Conservation (phyloP, 2,888 invertebrate genomes). For the Polydrusus tereticollis region DNA sequence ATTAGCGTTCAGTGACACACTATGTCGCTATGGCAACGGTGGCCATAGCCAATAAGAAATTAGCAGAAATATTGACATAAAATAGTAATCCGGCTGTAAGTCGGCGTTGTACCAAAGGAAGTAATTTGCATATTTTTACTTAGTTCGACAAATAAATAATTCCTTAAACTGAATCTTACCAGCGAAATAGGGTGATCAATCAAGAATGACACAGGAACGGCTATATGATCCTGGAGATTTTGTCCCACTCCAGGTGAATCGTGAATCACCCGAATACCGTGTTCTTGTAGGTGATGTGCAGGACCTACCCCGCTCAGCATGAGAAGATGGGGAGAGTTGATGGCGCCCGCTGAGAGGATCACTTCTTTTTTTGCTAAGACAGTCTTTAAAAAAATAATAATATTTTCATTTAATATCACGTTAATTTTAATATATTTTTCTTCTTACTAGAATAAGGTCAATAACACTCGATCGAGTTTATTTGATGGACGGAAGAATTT, state of each 20-base stretch:
- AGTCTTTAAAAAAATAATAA: slow-evolving; percentile 56
- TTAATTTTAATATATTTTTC: neutral
- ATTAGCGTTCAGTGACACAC: no score
- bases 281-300: slow-evolving; percentile 76
- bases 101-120: no score
- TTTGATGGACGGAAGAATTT: neutral
- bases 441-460: neutral
- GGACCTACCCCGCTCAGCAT: slow-evolving; percentile 92
- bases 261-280: slow-evolving; percentile 76
- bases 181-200: slow-evolving; percentile 86
- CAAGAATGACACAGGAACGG: slow-evolving; percentile 84
- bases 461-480: neutral
- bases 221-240: slow-evolving; percentile 92
- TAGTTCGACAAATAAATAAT: no score
- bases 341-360: slow-evolving; percentile 89
- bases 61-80: no score
- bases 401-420: neutral
- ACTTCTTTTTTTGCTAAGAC: slow-evolving; percentile 84
- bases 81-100: no score
- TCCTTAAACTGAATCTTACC: slow-evolving; percentile 63
- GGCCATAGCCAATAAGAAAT: no score
- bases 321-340: slow-evolving; percentile 91
- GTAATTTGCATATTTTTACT: no score
- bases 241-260: slow-evolving; percentile 87
- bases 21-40: no score